Conservation (phyloP, 2,113 vertebrate species). For the Syngnathus scovelli region DNA sequence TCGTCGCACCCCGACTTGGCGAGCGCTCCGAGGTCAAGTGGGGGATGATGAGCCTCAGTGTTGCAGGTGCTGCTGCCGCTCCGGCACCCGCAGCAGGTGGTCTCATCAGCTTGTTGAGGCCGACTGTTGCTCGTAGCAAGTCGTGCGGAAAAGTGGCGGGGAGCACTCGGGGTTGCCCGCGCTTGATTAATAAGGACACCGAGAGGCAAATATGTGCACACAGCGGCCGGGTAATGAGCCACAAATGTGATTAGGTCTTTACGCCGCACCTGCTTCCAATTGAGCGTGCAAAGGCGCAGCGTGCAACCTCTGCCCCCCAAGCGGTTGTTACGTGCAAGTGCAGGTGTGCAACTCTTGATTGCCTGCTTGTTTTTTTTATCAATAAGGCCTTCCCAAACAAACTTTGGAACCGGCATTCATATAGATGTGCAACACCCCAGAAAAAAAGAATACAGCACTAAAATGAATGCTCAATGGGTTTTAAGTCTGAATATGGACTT, state of each 20-base stretch:
- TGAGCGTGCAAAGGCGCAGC: constrained; percentile 38
- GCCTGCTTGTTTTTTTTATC: constrained; percentile 17
- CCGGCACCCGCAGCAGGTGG: constrained; percentile 50
- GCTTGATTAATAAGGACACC: constrained; percentile 72
- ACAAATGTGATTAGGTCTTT: constrained; percentile 72
- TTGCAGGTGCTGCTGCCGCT: constrained; percentile 50
- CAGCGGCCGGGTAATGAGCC: constrained; percentile 69
- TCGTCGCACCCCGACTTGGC: constrained; percentile 38
- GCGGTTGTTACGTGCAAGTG: constrained; percentile 31
- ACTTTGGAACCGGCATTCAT: neutral
- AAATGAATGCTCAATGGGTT: too few relatives aligned
- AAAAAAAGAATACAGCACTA: too few relatives aligned
- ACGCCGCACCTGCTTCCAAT: constrained; percentile 72
- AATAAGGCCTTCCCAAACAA: constrained; percentile 3
- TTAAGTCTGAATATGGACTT: too few relatives aligned
- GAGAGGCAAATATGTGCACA: constrained; percentile 72
- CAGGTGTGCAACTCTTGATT: constrained; percentile 43
- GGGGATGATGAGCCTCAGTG: constrained; percentile 48
- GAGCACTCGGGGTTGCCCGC: constrained; percentile 67
- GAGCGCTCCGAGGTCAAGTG: constrained; percentile 59
- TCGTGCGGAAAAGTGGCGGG: constrained; percentile 72
- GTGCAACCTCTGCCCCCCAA: constrained; percentile 42
- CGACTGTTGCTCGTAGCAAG: constrained; percentile 68
- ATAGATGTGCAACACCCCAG: neutral
- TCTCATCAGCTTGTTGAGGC: constrained; percentile 62